Conservation (phyloP, 2,113 vertebrate species). For the Anolis carolinensis region DNA sequence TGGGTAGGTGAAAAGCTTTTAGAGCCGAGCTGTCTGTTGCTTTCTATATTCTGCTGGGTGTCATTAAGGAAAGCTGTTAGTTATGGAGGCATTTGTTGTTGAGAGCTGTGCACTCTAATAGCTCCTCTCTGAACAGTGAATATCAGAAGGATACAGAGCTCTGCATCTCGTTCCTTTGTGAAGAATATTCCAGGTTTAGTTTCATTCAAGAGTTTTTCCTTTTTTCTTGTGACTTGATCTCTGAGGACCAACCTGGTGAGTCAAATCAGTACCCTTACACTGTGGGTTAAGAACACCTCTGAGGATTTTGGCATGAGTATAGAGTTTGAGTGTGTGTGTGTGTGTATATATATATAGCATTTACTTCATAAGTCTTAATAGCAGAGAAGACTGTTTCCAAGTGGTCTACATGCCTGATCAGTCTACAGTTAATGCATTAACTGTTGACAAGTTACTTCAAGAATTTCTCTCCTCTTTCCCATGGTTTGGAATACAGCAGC, state of each 20-base stretch:
- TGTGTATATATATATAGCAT: neutral
- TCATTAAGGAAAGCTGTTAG: slow-evolving; percentile 58
- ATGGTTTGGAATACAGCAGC: too few relatives aligned
- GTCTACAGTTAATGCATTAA: too few relatives aligned
- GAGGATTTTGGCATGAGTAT: neutral
- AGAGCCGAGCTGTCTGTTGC: slow-evolving; percentile 45
- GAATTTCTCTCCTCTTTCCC: too few relatives aligned
- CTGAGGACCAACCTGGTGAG: neutral
- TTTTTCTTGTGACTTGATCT: neutral
- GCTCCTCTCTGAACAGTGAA: slow-evolving; percentile 44
- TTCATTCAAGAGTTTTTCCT: neutral
- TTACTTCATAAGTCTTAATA: too few relatives aligned
- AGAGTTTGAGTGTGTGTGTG: neutral
- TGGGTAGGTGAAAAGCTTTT: slow-evolving; percentile 64
- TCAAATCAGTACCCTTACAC: neutral
- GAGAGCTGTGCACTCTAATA: slow-evolving; percentile 35
- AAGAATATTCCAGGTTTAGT: neutral
- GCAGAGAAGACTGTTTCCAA: too few relatives aligned
- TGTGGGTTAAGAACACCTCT: neutral
- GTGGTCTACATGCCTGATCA: too few relatives aligned
- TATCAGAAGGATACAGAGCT: slow-evolving; percentile 21
- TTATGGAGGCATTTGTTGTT: slow-evolving; percentile 35
- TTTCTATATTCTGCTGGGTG: slow-evolving; percentile 57
- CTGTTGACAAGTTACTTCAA: too few relatives aligned
- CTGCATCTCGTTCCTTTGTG: neutral